Evolutionary conservation across 2,888 invertebrate species (phyloP), one percentile per base, ranked within the genome.

Genomic region (Elysia crispata): DNA sequence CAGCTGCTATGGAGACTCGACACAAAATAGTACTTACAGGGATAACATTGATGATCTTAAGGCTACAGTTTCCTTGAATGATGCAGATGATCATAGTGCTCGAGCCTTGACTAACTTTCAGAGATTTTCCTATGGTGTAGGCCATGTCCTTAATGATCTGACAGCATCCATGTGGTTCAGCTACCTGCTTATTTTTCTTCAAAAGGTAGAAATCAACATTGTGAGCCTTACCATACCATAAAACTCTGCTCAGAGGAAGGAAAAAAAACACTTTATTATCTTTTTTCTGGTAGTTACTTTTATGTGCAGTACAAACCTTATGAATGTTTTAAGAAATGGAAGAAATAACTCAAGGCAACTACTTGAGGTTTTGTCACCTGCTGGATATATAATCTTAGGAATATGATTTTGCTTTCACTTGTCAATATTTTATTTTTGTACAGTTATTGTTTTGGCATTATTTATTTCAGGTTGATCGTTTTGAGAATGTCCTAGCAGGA

Each of bases 131-230:
- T 93, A 90, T 91, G 94, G 95, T 62, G 94, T 97, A 75, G 97
- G 98, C 0, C 97, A 98, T 92, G 94, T 97, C 74, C 94, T 97
- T 86, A 98, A 98, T 92, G 98, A 98, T 92, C 94, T 98, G 64
- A 97, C 96, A 92, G 97, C 97, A 25, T 96, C 97, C 81, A 95
- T 98, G 94, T 98, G 98, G 97, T 98, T 98, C 92, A 96, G 96
- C 0, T 98, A 98, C 92, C 94, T 97, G 70, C 93, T 98, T 86
- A 95, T 98, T 76, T 98, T 95, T 92, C 95, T 97, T 86, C 94
- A 95, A 28, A 75, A 82, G 81, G 83, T 83, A 62, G 23, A 73
- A 11, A 11, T 31, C 33, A n/a, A 18, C 31, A 8, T 41, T 41
- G 20, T n/a, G 23, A 66, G 13, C 18, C 30, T 1, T 66, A 3